Evolutionary conservation across 2,797 vertebrate genomes (phyloP).

Genomic region (Microhierax caerulescens): DNA sequence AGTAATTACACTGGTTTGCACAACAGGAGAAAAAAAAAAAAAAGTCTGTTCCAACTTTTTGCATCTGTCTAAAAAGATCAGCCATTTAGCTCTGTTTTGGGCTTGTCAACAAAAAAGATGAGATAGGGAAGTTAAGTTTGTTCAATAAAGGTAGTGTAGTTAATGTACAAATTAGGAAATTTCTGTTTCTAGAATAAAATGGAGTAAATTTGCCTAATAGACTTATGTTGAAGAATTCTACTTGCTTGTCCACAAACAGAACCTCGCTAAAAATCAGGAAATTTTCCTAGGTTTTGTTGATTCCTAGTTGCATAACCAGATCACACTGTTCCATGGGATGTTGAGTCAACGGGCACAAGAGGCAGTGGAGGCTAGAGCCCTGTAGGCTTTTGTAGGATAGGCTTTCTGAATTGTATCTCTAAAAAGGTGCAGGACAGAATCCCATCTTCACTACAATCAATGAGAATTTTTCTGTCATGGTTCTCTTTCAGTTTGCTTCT

Average conservation of each 20-base stretch:
- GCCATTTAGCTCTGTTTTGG: not conserved
- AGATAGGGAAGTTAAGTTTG: not conserved
- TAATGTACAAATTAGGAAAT: not conserved
- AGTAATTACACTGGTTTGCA: conserved; percentile 12
- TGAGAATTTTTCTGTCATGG: not conserved
- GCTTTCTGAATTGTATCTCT: not conserved
- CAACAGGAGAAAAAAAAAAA: not conserved
- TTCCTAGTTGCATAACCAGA: not conserved
- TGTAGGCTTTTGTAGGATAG: not conserved
- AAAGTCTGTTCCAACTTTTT: not conserved
- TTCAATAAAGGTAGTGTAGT: not conserved
- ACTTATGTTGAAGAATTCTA: not conserved
- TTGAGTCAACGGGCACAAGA: not conserved
- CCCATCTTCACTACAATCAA: not conserved
- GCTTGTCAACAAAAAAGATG: not conserved
- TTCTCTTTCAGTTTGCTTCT: not conserved
- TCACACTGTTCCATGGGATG: not conserved
- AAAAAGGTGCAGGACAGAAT: not conserved
- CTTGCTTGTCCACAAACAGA: not conserved
- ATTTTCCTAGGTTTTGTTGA: not conserved
- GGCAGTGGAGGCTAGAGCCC: not conserved
- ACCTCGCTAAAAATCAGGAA: not conserved
- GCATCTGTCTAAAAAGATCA: not conserved
- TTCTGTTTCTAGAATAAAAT: not conserved
- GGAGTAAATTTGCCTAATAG: not conserved